Evolutionary conservation across 2,888 invertebrate species (phyloP).

Genomic region (Watsonalla cultraria): DNA sequence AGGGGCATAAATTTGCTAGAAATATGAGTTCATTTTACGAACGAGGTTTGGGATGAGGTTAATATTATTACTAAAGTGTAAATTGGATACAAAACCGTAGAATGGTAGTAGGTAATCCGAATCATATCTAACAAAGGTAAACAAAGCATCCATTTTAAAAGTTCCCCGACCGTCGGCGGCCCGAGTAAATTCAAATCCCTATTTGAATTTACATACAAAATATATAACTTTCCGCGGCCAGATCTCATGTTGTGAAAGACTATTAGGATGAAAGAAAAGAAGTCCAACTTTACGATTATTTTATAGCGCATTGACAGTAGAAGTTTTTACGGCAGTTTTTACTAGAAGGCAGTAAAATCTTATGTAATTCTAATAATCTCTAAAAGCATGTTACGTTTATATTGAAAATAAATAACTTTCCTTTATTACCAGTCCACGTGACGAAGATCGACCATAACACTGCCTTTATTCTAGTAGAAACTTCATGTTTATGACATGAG

Average conservation of each 20-base stretch:
- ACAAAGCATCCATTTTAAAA: conserved; percentile 5
- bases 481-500: no score
- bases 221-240: conserved; percentile 16
- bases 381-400: conserved; percentile 18
- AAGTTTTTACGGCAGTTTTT: conserved; percentile 54
- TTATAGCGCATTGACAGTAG: conserved; percentile 50
- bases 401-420: conserved; percentile 3
- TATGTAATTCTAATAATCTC: conserved; percentile 37
- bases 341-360: conserved; percentile 41
- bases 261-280: conserved; percentile 44
- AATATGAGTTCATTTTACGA: not conserved
- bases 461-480: no score
- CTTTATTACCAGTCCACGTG: not conserved
- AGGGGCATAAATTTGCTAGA: not conserved
- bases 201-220: conserved; percentile 24
- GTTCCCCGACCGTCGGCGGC: not conserved
- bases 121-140: conserved; percentile 3
- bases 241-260: conserved; percentile 30
- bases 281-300: conserved; percentile 47
- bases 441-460: no score
- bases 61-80: not conserved
- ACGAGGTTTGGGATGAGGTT: not conserved
- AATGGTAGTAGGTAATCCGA: not conserved
- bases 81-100: not conserved
- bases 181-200: conserved; percentile 1